phyloP scores from a whole-genome alignment of 1,140 invertebrate species.

The Drosophila biarmipes region DNA sequence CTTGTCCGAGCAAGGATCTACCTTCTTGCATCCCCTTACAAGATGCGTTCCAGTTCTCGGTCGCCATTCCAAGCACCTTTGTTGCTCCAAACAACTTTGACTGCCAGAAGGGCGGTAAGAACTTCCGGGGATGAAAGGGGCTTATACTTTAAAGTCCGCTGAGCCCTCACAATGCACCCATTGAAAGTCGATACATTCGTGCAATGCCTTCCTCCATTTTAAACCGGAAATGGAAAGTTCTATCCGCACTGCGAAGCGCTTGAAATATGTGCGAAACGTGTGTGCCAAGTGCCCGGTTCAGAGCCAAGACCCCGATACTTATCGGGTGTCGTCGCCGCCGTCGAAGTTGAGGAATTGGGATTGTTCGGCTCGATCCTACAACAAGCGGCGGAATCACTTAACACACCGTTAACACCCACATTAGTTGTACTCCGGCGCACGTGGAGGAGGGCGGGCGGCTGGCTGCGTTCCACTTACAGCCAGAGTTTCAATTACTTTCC shows the following conservation, averaged over 20 bases:
- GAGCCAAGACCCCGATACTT: conserved; percentile 59
- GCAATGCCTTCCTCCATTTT: conserved; percentile 46
- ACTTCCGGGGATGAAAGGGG: conserved; percentile 16
- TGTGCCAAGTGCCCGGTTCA: conserved; percentile 42
- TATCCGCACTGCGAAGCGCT: conserved; percentile 18
- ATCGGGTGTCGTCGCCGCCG: conserved; percentile 44
- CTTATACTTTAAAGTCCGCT: conserved; percentile 10
- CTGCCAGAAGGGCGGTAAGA: background rate
- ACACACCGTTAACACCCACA: conserved; percentile 82
- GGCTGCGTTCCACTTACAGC: conserved; percentile 51
- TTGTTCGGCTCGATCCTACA: conserved; percentile 64
- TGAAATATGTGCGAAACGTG: conserved; percentile 83
- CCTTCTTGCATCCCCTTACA: too few species aligned
- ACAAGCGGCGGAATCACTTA: conserved; percentile 80
- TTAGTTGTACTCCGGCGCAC: conserved; percentile 79
- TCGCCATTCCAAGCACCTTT: too few species aligned
- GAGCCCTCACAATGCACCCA: background rate
- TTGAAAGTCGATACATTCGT: conserved; percentile 39
- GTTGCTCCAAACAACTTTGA: too few species aligned
- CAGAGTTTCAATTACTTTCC: conserved; percentile 73
- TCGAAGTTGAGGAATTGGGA: conserved; percentile 35
- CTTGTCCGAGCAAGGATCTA: too few species aligned
- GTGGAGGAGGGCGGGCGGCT: conserved; percentile 19
- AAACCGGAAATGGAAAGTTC: conserved; percentile 74
- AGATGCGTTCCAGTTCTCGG: too few species aligned